These are phyloP conservation scores for Loxodonta africana DNA, from an alignment of 2,113 vertebrate species.

Conservation along the genomic window DNA sequence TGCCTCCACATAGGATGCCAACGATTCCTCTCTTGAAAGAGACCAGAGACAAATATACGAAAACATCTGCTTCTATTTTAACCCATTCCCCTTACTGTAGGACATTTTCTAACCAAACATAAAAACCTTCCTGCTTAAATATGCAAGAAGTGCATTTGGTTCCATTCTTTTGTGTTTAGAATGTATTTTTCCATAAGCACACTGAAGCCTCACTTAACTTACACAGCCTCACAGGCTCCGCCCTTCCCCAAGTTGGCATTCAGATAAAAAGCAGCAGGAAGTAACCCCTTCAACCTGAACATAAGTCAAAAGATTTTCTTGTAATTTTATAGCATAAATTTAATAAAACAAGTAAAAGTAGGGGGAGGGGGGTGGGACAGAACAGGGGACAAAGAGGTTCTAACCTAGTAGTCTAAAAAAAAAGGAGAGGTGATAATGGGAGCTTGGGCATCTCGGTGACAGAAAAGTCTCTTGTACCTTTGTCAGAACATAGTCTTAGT, in stretches of 20 bases:
- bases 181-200: background rate
- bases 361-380: background rate
- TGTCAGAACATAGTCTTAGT: no score
- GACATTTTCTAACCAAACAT: conserved; percentile 46
- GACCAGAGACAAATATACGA: background rate
- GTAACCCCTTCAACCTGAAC: background rate
- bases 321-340: background rate
- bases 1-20: background rate
- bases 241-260: background rate
- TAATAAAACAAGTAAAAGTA: background rate
- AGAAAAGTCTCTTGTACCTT: background rate
- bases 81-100: background rate
- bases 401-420: background rate
- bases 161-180: conserved; percentile 22
- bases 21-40: background rate
- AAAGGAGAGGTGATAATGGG: background rate
- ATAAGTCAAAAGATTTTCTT: background rate
- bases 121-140: conserved; percentile 34
- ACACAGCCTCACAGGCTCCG: background rate
- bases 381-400: background rate
- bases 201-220: background rate
- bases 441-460: background rate
- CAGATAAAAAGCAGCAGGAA: conserved; percentile 54
- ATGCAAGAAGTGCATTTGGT: background rate
- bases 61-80: conserved; percentile 44